Evolutionary conservation across 2,797 vertebrate species (phyloP), one percentile per base, ranked within the genome.

Genomic region (Microctenopoma steveboyesi): DNA sequence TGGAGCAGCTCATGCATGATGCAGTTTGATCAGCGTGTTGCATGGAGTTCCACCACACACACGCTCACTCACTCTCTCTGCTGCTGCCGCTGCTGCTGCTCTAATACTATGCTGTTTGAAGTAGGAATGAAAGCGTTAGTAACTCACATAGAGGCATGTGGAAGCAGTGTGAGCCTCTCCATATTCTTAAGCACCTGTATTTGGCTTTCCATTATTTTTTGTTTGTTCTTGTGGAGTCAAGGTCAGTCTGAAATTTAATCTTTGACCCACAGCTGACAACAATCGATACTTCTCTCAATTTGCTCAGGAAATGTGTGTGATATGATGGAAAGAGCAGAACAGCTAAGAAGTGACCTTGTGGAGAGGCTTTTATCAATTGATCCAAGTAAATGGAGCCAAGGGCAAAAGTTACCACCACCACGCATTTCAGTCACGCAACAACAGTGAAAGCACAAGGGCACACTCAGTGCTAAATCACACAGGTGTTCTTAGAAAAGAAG

Each of bases 11-110:
- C 73, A 80, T 80, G 30, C 74, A 78, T 78, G 48, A 80, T 80
- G 67, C 71, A 63, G 74, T 76, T 74, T 79, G 76, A 83, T 83
- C 74, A 55, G 56, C 6, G 12, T 28, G 22, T 49, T 62, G 51
- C 28, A 48, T 27, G 39, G 13, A 33, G 58, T 43, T 55, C 55
- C 64, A 56, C 60, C 42, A 18, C 6, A 50, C 67, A 46, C 57
- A 50, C 62, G 39, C 57, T 40, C 30, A 49, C 35, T 39, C 39
- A 49, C 16, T 40, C 39, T 3, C 40, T 18, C 47, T 35, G 46
- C 48, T 40, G 14, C 18, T 66, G 46, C 48, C 28, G 14, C 18
- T 66, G 33, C 27, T 27, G n/a, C 53, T 27, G 33, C 35, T 35
- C 33, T 25, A 37, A 40, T 30, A 9, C 43, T 12, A 42, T 69